A percentile compares a stretch with the other conserved stretches of the same genome.
These are phyloP conservation scores for Diarsia dahlii DNA, from an alignment of 2,888 invertebrate genomes.

Conservation along the genomic window DNA sequence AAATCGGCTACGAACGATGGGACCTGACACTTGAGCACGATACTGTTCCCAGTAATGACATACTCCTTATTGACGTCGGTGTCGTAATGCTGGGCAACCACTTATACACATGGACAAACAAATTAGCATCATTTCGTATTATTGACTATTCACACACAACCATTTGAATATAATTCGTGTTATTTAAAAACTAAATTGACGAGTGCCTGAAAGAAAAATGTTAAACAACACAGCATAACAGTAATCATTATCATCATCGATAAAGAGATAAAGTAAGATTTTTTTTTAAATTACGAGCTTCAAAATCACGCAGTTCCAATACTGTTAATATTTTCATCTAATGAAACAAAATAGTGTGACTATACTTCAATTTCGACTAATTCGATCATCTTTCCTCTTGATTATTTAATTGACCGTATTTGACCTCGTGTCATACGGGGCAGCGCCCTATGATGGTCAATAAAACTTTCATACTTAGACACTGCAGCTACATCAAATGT, in stretches of 20 bases:
- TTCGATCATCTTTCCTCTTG: conserved; percentile 46
- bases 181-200: conserved; percentile 1
- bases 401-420: conserved; percentile 86
- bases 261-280: not conserved
- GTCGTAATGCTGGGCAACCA: conserved; percentile 95
- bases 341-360: conserved; percentile 41
- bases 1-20: conserved; percentile 97
- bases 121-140: conserved; percentile 10
- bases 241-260: not conserved
- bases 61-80: conserved; percentile 96
- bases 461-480: conserved; percentile 68
- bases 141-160: not conserved
- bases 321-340: not conserved
- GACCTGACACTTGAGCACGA: conserved; percentile 95
- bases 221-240: conserved; percentile 34
- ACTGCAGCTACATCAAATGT: conserved; percentile 27
- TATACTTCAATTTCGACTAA: conserved; percentile 25
- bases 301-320: no score
- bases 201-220: conserved; percentile 38
- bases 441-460: conserved; percentile 79
- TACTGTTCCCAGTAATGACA: conserved; percentile 95
- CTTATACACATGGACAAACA: conserved; percentile 82
- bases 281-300: conserved; percentile 23
- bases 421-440: conserved; percentile 78
- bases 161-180: conserved; percentile 5